Base-by-base conservation (phyloP, 37 sponge, comb jelly and placozoan species). In the Eunapius fragilis region DNA sequence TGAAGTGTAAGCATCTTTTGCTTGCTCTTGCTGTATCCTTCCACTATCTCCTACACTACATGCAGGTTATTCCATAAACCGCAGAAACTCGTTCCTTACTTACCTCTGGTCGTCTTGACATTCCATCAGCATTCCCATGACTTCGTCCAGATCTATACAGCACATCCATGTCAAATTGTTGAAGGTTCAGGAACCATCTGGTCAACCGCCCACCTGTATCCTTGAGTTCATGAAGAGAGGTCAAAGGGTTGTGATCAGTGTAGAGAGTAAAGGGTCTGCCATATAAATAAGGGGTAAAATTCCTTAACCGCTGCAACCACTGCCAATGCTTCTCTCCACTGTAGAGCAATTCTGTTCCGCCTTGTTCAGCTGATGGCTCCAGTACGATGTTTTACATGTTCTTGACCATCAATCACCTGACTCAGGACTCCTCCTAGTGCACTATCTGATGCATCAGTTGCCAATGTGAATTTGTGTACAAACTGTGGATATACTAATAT, bases 171-270 rank as follows among this genome's bases (percentile, higher is more conserved):
- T 86, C 58, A 38, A 86, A 79, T 32, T 86, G 87, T 70, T 86
- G 87, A 26, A 86, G 68, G 14, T 70, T 50, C 28, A 85, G 31
- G 34, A 69, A 23, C 86, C 86, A 85, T 67, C 86, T 73, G 70
- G 70, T 26, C 35, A 85, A 19, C 4, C 86, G 86, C 26, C 86
- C 78, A 4, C 86, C 70, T 34, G 9, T 22, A 48, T 85, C 86
- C 37, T 76, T 85, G 3, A 85, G 31, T 24, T n/a, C 48, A 10
- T 85, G 27, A 68, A 77, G 38, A 36, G 67, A 79, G 6, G 76
- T 75, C n/a, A 87, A 41, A 25, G 87, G 87, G 67, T 79, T 79
- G 76, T 87, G 88, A 81, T 87, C 82, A 33, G 82, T 87, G n/a
- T n/a, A n/a, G n/a, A n/a, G n/a, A n/a, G n/a, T n/a, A n/a, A n/a